Base-by-base conservation (phyloP, 2,797 vertebrate genomes). In the Sebastes itinus region DNA sequence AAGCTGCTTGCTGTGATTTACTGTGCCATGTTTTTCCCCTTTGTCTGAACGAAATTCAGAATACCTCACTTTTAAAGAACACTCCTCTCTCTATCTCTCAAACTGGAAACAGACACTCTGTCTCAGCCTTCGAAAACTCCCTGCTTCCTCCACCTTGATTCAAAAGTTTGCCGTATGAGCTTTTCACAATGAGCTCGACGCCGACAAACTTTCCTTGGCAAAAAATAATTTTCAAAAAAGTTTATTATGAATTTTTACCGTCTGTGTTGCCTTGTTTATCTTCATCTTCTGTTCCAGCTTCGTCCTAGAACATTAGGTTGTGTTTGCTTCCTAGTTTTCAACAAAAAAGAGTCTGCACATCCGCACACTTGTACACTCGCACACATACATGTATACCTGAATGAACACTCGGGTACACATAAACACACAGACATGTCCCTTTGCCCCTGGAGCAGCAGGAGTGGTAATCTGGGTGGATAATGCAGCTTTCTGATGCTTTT, bases 401-500 rank as follows among this genome's bases (percentile, higher is more conserved):
- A 66, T n/a, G 20, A 13, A 60, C 60, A 23, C 64, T 54, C 16
- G 20, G 3, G 3, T 35, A 66, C 71, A 75, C 32, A 77, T 59
- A 68, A 32, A 55, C 6, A 74, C n/a, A 73, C 49, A 58, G 25
- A 69, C 32, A 62, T 55, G 76, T 75, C 62, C 60, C 27, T 78
- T 77, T 86, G 74, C 70, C 81, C 87, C 81, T 54, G 55, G 69
- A 89, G 81, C 83, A 89, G 76, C 64, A 81, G 84, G 80, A 85
- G 72, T 61, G 72, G 68, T 90, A 88, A 93, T 90, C 87, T 85
- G 67, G 62, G 70, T 63, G 82, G 85, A 90, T 88, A 91, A 90
- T 68, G 32, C 58, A 77, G 72, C 75, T 85, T 90, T 87, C 78
- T 81, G 72, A 87, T 90, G 86, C 77, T 80, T 87, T 76, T 60